Base-by-base conservation (phyloP, 2,888 invertebrate species). In the Cheiracanthium punctorium region DNA sequence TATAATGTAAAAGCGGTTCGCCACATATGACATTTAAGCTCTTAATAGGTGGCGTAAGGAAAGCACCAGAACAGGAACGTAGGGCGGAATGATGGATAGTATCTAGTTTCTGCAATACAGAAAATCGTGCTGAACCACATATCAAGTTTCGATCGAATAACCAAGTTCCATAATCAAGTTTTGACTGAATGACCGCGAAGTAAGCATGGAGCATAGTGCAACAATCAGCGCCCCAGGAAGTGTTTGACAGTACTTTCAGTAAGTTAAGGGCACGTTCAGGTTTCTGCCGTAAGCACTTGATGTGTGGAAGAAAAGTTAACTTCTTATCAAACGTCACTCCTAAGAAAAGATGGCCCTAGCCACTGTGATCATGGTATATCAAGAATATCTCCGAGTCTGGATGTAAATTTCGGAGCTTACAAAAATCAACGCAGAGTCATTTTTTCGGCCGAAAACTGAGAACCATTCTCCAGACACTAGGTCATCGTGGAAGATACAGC, bases 381-480 rank as follows among this genome's bases (percentile, higher is more conserved):
- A n/a, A n/a, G n/a, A n/a, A n/a, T n/a, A 74, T 29, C 10, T 74
- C 74, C 1, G 74, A 58, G n/a, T 58, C 58, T 8, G 33, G 33
- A 58, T 52, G 52, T 12, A 74, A n/a, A 8, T 32, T 58, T 7
- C 74, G 33, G n/a, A 17, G 43, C 1, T 41, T 10, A 28, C 24
- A 24, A 48, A 74, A 74, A 4, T 29, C 30, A 17, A 52, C 74
- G 0, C 30, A 52, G 1, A 30, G 17, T 24, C 5, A 20, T 29
- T 67, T 90, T 91, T n/a, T 14, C 48, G 1, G 14, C 29, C 24
- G 17, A 48, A 75, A 32, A 80, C 28, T 12, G 43, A 37, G 28
- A 28, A 30, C 17, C 43, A n/a, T 24, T 52, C 14, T 0, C 29
- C 33, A 29, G 58, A 73, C 24, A 24, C 4, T 4, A 28, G 24